phyloP scores from a whole-genome alignment of 2,888 invertebrate species.

The Bugula neritina region DNA sequence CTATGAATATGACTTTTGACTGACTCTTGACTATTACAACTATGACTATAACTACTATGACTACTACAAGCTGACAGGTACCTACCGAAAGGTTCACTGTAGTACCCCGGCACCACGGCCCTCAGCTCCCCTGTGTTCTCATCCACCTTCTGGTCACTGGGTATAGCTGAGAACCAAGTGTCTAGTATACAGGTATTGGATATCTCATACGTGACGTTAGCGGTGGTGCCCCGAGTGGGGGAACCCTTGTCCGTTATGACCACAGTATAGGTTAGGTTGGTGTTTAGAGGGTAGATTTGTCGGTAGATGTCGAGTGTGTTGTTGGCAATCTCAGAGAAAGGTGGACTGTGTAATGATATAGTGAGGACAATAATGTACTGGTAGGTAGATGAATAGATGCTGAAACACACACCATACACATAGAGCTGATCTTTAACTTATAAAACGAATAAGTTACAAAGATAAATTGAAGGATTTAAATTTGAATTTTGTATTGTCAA shows the following conservation, averaged over 20 bases:
- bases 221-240: constrained; percentile 36
- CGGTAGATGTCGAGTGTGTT: constrained; percentile 34
- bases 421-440: too few relatives aligned
- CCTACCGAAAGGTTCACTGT: constrained; percentile 38
- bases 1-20: too few relatives aligned
- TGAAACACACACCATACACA: too few relatives aligned
- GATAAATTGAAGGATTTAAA: too few relatives aligned
- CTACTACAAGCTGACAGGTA: neutral
- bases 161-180: constrained; percentile 35
- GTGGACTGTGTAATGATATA: constrained; percentile 35
- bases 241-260: constrained; percentile 39
- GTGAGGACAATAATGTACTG: too few relatives aligned
- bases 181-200: constrained; percentile 41
- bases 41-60: too few relatives aligned
- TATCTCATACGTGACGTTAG: constrained; percentile 35
- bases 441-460: too few relatives aligned
- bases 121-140: constrained; percentile 35
- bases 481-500: too few relatives aligned
- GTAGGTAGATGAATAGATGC: too few relatives aligned
- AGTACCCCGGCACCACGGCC: constrained; percentile 38
- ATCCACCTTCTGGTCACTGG: constrained; percentile 34
- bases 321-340: constrained; percentile 33
- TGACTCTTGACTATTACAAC: too few relatives aligned
- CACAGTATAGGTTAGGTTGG: constrained; percentile 35
- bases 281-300: constrained; percentile 36